These are phyloP conservation scores for Brachymystax lenok DNA, from an alignment of 2,797 vertebrate species.

Conservation along the genomic window DNA sequence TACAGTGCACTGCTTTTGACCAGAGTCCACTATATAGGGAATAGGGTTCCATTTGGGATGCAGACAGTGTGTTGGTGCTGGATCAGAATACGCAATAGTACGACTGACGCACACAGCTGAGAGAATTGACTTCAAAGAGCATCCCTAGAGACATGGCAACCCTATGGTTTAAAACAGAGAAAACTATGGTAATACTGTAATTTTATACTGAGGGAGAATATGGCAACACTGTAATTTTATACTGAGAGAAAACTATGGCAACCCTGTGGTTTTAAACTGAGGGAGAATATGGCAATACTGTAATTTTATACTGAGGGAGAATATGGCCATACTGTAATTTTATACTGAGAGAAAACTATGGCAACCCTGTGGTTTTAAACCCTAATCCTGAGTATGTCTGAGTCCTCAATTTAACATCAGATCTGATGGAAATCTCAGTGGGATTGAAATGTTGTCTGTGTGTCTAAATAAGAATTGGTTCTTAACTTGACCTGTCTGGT, in stretches of 20 bases:
- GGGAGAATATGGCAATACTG: no score
- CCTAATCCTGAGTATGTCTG: no score
- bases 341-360: slow-evolving; percentile 8
- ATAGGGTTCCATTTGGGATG: no score
- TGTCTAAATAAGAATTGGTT: neutral
- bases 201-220: no score
- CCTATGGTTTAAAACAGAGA: neutral
- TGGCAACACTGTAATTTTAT: neutral
- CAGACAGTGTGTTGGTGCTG: slow-evolving; percentile 1
- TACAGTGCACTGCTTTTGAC: neutral
- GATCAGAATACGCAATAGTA: slow-evolving; percentile 7
- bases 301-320: neutral
- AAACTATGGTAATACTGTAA: no score
- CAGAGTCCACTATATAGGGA: neutral
- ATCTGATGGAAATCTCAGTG: no score
- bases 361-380: neutral
- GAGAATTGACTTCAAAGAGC: slow-evolving; percentile 26
- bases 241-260: neutral
- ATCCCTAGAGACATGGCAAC: slow-evolving; percentile 9
- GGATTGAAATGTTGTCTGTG: no score
- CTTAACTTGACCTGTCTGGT: neutral
- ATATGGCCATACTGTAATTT: slow-evolving; percentile 8
- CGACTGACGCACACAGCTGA: slow-evolving; percentile 17
- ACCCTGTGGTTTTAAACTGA: no score
- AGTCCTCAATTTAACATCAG: no score